phyloP scores from a whole-genome alignment of 2,888 invertebrate genomes.

The Cerceris ruficornis region DNA sequence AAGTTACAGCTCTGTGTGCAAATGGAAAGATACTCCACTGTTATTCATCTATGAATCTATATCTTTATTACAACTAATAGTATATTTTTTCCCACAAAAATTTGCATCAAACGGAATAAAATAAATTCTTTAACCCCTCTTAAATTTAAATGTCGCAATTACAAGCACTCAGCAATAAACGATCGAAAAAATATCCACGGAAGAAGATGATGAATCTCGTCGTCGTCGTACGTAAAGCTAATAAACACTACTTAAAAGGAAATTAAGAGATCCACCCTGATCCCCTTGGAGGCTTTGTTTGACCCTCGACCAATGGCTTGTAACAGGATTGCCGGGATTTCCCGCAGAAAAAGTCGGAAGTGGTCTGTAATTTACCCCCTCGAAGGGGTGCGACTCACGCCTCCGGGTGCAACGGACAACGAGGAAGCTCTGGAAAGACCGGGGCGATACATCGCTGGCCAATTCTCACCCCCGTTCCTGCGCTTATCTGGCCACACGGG shows the following conservation, averaged over 20 bases:
- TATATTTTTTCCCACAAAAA: background rate
- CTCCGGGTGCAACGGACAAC: constrained; percentile 18
- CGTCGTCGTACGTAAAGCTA: constrained; percentile 20
- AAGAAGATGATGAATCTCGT: background rate
- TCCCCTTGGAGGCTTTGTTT: constrained; percentile 12
- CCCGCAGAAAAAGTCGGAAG: constrained; percentile 33
- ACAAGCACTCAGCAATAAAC: no score
- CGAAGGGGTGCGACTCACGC: constrained; percentile 12
- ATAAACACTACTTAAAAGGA: constrained; percentile 42
- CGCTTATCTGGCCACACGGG: constrained; percentile 61
- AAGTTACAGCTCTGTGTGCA: no score
- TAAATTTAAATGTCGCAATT: background rate
- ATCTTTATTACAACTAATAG: background rate
- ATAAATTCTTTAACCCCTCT: background rate
- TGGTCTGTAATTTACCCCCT: constrained; percentile 38
- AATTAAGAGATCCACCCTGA: constrained; percentile 5
- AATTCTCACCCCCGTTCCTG: constrained; percentile 45
- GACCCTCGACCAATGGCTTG: constrained; percentile 25
- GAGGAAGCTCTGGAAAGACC: constrained; percentile 33
- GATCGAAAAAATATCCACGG: background rate
- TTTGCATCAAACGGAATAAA: no score
- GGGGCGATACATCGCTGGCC: constrained; percentile 39
- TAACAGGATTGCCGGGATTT: constrained; percentile 39
- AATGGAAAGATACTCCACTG: no score
- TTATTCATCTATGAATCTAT: no score